Base-by-base conservation (phyloP, 2,113 vertebrate species). In the Ondatra zibethicus region DNA sequence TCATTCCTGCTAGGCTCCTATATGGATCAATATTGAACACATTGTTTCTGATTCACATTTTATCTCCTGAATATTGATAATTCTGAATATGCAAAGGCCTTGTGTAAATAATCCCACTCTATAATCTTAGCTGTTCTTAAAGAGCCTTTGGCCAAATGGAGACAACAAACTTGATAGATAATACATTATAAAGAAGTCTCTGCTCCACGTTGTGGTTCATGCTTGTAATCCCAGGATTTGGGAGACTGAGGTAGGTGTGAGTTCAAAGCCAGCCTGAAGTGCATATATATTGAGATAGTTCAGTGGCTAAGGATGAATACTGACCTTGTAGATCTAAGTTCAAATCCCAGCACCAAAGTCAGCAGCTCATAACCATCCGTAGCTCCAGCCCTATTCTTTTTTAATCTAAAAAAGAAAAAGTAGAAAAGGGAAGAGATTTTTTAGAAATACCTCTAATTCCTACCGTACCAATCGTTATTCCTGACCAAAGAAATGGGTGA, bases 21-120 rank as follows among this genome's bases (percentile, higher is more conserved):
- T 12, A 16, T 89, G 27, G 6, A 65, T 42, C 33, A 7, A 70
- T 33, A 68, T 13, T n/a, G 52, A 12, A 73, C 7, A 77, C n/a
- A 0, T 36, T 6, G 11, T 89, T 86, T 78, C 75, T 86, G 52
- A 95, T 86, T 97, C 45, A 89, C 89, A 65, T 0, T 2, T 72
- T 70, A 36, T 75, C 52, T 91, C 4, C 72, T 96, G 9, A 89
- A 93, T 96, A 72, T 97, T 27, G 88, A 50, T 75, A 85, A 3
- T 52, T 96, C 89, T 73, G 47, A 70, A 52, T 96, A 6, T 92
- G 58, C 93, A 90, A 95, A 92, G 50, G 81, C 13, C 36, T 36
- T 70, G 25, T 73, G 68, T 91, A 66, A 75, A 85, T 94, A 96
- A 96, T 70, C 19, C 17, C 68, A 39, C 9, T 55, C 6, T 52